phyloP scores from a whole-genome alignment of 2,888 invertebrate species.

The Thelaira solivaga region DNA sequence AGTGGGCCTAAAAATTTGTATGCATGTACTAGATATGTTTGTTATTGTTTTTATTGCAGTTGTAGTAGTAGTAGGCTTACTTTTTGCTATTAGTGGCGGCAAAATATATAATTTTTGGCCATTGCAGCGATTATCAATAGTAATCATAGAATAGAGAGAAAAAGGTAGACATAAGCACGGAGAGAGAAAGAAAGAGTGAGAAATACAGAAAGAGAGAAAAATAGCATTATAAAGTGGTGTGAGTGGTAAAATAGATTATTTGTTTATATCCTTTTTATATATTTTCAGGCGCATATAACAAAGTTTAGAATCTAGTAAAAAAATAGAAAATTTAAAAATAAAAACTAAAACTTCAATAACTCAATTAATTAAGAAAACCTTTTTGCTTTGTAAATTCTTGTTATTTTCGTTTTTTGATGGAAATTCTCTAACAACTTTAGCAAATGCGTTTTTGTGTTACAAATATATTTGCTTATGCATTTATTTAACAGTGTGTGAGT shows the following conservation, averaged over 20 bases:
- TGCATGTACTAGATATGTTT: not conserved
- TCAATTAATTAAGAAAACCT: not conserved
- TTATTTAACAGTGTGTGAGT: slow-evolving; percentile 40
- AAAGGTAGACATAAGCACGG: slow-evolving; percentile 8
- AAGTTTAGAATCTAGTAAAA: slow-evolving; percentile 19
- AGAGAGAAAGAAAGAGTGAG: slow-evolving; percentile 14
- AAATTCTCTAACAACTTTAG: slow-evolving; percentile 15
- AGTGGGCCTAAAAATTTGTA: slow-evolving; percentile 52
- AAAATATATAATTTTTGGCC: slow-evolving; percentile 53
- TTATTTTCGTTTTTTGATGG: not conserved
- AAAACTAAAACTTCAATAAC: not conserved
- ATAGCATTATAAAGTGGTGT: slow-evolving; percentile 13
- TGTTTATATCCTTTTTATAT: slow-evolving; percentile 14
- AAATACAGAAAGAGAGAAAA: slow-evolving; percentile 10
- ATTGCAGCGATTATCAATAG: slow-evolving; percentile 50
- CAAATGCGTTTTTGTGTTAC: not conserved
- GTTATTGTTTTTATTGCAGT: too few relatives aligned
- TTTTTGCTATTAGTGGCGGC: slow-evolving; percentile 57
- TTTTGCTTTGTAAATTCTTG: too few relatives aligned
- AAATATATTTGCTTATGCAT: not conserved
- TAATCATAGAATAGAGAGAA: slow-evolving; percentile 35
- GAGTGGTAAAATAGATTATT: slow-evolving; percentile 43
- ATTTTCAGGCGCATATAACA: slow-evolving; percentile 12
- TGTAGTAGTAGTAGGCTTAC: slow-evolving; percentile 47
- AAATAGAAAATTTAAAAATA: not conserved